Evolutionary conservation across 1,140 invertebrate species (phyloP), one percentile per base, ranked within the genome.

Genomic region (Drosophila bifasciata): DNA sequence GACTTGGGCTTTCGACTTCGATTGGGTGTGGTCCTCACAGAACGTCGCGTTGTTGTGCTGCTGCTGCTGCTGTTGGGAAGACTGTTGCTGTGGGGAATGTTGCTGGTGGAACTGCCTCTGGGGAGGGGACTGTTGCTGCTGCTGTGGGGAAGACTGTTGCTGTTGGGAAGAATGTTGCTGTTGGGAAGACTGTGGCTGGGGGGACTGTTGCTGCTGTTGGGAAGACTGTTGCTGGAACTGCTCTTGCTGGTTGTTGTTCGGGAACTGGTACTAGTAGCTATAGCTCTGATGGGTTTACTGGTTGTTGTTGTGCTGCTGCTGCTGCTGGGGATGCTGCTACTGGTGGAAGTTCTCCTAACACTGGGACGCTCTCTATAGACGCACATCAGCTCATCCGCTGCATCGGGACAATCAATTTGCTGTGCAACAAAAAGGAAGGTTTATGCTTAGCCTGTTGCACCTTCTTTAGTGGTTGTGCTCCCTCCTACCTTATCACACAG

Each of bases 311-410:
- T 61, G 41, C 46, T 51, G 28, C 43, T 43, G 3, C 55, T 60
- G 8, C 55, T 61, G 17, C 44, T 76, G 6, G 58, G 58, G 11
- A 56, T 59, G 13, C 43, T 53, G 2, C 25, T 39, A 6, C 39
- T 32, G 5, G 63, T 64, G 3, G 62, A 36, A 17, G 43, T 39
- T 6, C 53, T 49, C 16, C 59, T 62, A 13, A 51, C 70, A 48
- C 51, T 88, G 7, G 60, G 58, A 41, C 80, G 71, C n/a, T 91
- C 90, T 1, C 89, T 69, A 50, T 91, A 91, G 25, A 88, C 75
- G 72, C 94, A 94, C 83, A 94, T 94, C 46, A 93, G 92, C 71
- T 94, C 94, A 71, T 94, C 94, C 5, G 93, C 93, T 32, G 93
- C 93, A 90, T 94, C 94, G 2, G 92, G 91, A 77, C 94, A 94